Conservation (phyloP, 2,113 vertebrate genomes). For the Aleadryas rufinucha region DNA sequence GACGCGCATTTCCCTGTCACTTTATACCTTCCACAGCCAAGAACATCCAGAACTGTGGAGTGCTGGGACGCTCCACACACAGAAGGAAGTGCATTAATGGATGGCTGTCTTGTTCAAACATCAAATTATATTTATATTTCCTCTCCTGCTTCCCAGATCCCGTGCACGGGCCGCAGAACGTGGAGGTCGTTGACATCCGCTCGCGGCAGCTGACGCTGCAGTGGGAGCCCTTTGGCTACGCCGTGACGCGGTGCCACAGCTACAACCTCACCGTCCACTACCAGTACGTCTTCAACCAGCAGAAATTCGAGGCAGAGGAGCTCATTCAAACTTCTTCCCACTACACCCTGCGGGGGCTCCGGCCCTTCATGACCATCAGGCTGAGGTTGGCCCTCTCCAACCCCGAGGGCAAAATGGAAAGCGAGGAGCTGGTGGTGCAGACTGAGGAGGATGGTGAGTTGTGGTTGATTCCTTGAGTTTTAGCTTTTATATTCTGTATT, state of each 20-base stretch:
- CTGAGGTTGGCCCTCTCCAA: slow-evolving; percentile 91
- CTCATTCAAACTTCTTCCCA: slow-evolving; percentile 92
- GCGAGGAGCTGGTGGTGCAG: slow-evolving; percentile 93
- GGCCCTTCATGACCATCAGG: slow-evolving; percentile 90
- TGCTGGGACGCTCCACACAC: accelerated
- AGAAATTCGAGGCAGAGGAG: slow-evolving; percentile 89
- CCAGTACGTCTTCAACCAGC: slow-evolving; percentile 93
- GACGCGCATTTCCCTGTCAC: accelerated
- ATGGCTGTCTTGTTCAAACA: not conserved
- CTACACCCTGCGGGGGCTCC: slow-evolving; percentile 89
- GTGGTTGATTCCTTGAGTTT: too few relatives aligned
- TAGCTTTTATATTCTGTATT: too few relatives aligned
- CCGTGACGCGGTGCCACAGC: slow-evolving; percentile 94
- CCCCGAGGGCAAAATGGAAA: slow-evolving; percentile 92
- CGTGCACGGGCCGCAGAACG: slow-evolving; percentile 89
- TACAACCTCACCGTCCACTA: slow-evolving; percentile 97
- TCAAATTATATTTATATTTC: accelerated
- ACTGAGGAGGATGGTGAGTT: slow-evolving; percentile 91
- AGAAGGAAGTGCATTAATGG: not conserved
- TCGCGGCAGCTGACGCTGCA: slow-evolving; percentile 93
- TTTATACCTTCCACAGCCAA: not conserved
- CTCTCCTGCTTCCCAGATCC: slow-evolving; percentile 77
- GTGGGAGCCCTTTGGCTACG: slow-evolving; percentile 95
- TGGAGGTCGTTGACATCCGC: slow-evolving; percentile 93
- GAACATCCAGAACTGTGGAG: not conserved